These are phyloP conservation scores for Drosophila nr. medialis DNA, from an alignment of 2,888 invertebrate species.

Conservation along the genomic window DNA sequence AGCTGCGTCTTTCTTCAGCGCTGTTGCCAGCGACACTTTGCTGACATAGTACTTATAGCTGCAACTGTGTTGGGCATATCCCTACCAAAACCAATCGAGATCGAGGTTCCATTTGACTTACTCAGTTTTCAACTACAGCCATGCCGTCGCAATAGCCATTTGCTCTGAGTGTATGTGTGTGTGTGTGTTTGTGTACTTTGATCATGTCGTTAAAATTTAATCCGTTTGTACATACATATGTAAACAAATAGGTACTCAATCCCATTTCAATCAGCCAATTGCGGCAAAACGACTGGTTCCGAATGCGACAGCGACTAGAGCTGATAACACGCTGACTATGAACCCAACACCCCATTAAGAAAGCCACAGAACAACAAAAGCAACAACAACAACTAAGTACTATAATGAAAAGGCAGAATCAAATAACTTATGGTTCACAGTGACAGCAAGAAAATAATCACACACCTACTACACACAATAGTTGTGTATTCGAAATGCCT, in stretches of 20 bases:
- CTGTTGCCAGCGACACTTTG: constrained; percentile 42
- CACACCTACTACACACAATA: constrained; percentile 68
- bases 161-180: neutral
- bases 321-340: constrained; percentile 73
- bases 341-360: constrained; percentile 68
- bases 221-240: constrained; percentile 5
- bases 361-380: constrained; percentile 16
- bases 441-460: constrained; percentile 58
- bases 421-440: constrained; percentile 56
- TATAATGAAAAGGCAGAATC: constrained; percentile 12
- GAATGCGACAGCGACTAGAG: constrained; percentile 31
- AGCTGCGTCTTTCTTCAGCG: constrained; percentile 17
- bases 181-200: constrained; percentile 54
- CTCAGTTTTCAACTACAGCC: constrained; percentile 1
- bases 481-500: constrained; percentile 16
- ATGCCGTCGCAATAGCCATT: constrained; percentile 12
- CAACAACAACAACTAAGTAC: constrained; percentile 3
- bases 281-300: constrained; percentile 49
- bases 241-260: constrained; percentile 60
- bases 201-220: constrained; percentile 23
- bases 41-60: constrained; percentile 3
- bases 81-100: neutral
- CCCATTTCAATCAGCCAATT: constrained; percentile 45
- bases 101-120: constrained; percentile 2
- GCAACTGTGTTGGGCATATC: constrained; percentile 2